These are phyloP conservation scores for Psittacus erithacus DNA, from an alignment of 2,113 vertebrate species.

Conservation along the genomic window DNA sequence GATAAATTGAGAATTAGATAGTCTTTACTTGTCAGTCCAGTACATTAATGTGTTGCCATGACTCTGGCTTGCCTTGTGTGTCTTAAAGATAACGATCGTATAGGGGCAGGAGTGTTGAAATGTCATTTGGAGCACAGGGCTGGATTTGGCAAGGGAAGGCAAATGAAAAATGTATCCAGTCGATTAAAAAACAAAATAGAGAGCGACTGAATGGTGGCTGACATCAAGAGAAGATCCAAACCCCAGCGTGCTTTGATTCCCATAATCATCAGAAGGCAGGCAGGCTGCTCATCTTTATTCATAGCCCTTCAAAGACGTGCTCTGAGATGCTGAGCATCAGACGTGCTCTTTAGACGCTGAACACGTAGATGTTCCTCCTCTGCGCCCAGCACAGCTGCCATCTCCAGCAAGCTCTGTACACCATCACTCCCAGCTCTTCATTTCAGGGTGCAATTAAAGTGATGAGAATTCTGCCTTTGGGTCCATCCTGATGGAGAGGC, in stretches of 20 bases:
- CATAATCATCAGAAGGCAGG: constrained; percentile 12
- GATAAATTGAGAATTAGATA: not conserved
- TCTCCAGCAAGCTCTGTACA: fast-evolving
- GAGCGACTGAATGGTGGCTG: not conserved
- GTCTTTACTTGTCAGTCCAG: not conserved
- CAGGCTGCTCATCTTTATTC: constrained; percentile 66
- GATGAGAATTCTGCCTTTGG: not conserved
- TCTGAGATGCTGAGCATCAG: not conserved
- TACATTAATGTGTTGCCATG: not conserved
- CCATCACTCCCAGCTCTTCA: not conserved
- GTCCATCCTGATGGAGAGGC: not conserved
- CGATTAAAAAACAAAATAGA: not conserved
- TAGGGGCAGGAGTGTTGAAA: not conserved
- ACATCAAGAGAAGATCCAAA: constrained; percentile 41
- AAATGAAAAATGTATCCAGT: constrained; percentile 41
- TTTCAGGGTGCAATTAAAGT: not conserved
- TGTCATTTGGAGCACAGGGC: not conserved
- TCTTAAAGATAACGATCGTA: not conserved
- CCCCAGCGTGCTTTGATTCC: not conserved
- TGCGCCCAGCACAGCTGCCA: not conserved
- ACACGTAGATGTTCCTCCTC: not conserved
- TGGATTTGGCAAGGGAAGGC: not conserved
- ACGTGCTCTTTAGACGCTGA: not conserved
- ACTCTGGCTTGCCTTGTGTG: not conserved
- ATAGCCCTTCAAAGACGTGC: constrained; percentile 1